Evolutionary conservation across 1,140 invertebrate genomes (phyloP).

Genomic region (Orius insidiosus): DNA sequence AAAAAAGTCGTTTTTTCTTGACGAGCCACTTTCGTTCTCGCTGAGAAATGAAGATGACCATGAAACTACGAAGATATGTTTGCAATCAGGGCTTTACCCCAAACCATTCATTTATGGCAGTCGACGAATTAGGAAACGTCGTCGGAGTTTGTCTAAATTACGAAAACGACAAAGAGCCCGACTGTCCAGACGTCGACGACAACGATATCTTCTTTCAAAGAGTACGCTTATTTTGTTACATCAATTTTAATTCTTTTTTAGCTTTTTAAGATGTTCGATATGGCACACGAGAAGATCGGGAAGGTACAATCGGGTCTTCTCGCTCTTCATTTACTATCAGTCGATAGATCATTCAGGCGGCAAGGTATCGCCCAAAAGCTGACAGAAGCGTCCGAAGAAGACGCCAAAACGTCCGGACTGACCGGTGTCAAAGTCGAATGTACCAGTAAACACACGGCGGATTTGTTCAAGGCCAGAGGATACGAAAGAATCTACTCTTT

Average conservation of each 20-base stretch:
- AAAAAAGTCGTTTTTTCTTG: background rate
- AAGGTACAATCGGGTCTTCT: background rate
- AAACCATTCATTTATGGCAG: constrained; percentile 3
- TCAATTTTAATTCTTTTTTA: too few relatives aligned
- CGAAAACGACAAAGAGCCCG: too few relatives aligned
- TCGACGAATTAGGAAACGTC: background rate
- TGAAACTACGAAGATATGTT: background rate
- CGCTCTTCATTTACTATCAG: background rate
- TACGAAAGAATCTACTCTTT: background rate
- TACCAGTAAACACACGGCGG: constrained; percentile 6
- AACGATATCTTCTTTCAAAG: too few relatives aligned
- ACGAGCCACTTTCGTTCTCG: constrained; percentile 3
- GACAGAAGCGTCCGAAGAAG: background rate
- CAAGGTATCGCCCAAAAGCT: constrained; percentile 1
- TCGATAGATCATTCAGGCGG: background rate
- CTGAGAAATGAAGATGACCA: background rate
- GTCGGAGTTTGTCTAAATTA: background rate
- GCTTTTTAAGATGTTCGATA: too few relatives aligned
- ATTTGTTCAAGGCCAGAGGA: background rate
- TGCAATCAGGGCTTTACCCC: background rate
- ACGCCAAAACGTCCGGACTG: background rate
- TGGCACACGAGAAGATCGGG: too few relatives aligned
- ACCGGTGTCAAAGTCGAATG: constrained; percentile 2
- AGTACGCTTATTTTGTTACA: too few relatives aligned
- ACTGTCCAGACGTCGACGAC: too few relatives aligned